Evolutionary conservation across 2,888 invertebrate species (phyloP).

Genomic region (Limnephilus marmoratus): DNA sequence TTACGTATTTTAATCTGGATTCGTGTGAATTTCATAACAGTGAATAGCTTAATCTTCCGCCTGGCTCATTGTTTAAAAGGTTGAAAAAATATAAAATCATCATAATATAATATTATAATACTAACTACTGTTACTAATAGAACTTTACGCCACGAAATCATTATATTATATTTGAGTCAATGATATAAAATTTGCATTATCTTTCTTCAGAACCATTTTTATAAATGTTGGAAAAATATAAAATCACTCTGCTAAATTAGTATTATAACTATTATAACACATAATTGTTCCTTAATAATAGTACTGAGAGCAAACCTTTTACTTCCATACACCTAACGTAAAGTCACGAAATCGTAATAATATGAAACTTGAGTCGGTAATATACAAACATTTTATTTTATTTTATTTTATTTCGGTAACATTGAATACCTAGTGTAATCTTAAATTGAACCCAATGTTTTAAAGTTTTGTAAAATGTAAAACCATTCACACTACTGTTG

Average conservation of each 20-base stretch:
- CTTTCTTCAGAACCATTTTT: background rate
- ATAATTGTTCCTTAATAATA: too few species aligned
- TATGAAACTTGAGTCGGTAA: too few species aligned
- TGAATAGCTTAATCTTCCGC: background rate
- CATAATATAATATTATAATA: background rate
- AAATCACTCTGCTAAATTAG: too few species aligned
- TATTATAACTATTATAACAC: too few species aligned
- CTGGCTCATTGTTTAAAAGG: background rate
- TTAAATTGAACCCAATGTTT: too few species aligned
- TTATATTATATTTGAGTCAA: background rate
- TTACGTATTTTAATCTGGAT: background rate
- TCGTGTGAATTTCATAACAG: slow-evolving; percentile 34
- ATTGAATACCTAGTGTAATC: too few species aligned
- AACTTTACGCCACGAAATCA: background rate
- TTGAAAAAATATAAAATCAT: background rate
- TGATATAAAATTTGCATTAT: background rate
- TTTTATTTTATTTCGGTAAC: too few species aligned
- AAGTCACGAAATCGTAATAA: too few species aligned
- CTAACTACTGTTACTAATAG: background rate
- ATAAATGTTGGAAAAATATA: too few species aligned
- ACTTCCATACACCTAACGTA: background rate
- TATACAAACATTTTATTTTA: too few species aligned
- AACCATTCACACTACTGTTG: too few species aligned
- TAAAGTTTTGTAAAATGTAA: too few species aligned
- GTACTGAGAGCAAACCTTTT: background rate